A percentile compares a stretch with the other conserved stretches of the same genome.
Evolutionary conservation across 2,113 vertebrate genomes (phyloP).

Genomic region (Podiceps cristatus): DNA sequence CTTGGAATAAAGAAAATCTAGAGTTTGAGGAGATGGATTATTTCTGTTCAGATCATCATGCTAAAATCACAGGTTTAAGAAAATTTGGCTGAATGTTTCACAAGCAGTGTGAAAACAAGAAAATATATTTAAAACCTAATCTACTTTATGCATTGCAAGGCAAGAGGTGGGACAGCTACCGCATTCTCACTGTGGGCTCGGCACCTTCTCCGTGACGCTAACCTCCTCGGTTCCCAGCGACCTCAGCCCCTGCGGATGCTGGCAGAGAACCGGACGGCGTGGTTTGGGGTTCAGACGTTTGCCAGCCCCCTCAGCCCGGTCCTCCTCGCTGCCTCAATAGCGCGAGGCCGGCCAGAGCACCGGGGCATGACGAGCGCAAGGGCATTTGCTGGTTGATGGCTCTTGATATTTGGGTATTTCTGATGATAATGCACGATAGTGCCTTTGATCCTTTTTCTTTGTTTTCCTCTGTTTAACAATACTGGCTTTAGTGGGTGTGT

Average conservation of each 20-base stretch:
- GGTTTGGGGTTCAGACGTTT: background rate
- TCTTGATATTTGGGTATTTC: background rate
- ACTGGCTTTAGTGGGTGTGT: background rate
- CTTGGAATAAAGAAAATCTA: background rate
- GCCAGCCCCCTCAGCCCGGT: background rate
- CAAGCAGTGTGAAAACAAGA: background rate
- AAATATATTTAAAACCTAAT: background rate
- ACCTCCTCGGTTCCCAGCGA: rapidly evolving
- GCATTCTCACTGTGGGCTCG: background rate
- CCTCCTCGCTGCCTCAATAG: background rate
- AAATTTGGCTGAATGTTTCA: background rate
- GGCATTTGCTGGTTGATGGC: background rate
- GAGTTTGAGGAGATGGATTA: background rate
- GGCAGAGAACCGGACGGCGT: background rate
- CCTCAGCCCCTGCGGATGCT: background rate
- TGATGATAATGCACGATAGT: rapidly evolving
- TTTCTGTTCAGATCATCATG: background rate
- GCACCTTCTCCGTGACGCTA: background rate
- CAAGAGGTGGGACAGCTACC: background rate
- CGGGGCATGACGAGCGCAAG: rapidly evolving
- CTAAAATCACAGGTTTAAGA: background rate
- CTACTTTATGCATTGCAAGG: background rate
- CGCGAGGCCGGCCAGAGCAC: background rate
- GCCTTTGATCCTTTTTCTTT: background rate
- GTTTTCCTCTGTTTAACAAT: background rate